A percentile compares a stretch with the other conserved stretches of the same genome.
Conservation (phyloP, 2,888 invertebrate genomes). For the Thymelicus acteon region DNA sequence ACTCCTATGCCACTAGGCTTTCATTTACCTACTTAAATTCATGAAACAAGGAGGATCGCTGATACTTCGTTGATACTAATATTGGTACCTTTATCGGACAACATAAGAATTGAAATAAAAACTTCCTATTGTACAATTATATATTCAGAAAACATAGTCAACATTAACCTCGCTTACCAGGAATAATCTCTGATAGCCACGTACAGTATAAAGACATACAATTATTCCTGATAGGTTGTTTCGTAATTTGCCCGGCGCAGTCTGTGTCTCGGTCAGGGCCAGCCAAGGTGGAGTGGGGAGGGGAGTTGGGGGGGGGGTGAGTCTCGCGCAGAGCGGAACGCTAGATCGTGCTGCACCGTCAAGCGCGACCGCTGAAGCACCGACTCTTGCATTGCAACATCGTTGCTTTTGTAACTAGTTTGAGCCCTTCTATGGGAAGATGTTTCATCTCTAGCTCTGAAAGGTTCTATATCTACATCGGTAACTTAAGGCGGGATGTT, state of each 20-base stretch:
- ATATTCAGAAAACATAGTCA: background rate
- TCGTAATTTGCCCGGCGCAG: slow-evolving; percentile 76
- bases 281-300: slow-evolving; percentile 47
- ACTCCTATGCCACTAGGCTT: no score
- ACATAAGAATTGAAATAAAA: no score
- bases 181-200: background rate
- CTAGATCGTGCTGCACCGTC: slow-evolving; percentile 83
- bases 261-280: slow-evolving; percentile 83
- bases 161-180: background rate
- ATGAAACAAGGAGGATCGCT: no score
- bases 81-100: no score
- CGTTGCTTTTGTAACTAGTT: slow-evolving; percentile 60
- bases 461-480: background rate
- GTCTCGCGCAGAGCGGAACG: slow-evolving; percentile 80
- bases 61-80: no score
- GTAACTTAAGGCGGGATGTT: background rate
- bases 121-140: no score
- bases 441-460: slow-evolving; percentile 9
- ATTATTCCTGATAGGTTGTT: slow-evolving; percentile 49
- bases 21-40: no score
- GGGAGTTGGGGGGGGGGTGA: slow-evolving; percentile 53
- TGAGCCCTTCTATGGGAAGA: slow-evolving; percentile 23
- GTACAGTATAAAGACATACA: background rate
- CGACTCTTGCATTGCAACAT: slow-evolving; percentile 79
- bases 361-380: slow-evolving; percentile 79